Evolutionary conservation across 2,797 vertebrate genomes (phyloP), one percentile per base, ranked within the genome.

Genomic region (Tarsius wallacei): DNA sequence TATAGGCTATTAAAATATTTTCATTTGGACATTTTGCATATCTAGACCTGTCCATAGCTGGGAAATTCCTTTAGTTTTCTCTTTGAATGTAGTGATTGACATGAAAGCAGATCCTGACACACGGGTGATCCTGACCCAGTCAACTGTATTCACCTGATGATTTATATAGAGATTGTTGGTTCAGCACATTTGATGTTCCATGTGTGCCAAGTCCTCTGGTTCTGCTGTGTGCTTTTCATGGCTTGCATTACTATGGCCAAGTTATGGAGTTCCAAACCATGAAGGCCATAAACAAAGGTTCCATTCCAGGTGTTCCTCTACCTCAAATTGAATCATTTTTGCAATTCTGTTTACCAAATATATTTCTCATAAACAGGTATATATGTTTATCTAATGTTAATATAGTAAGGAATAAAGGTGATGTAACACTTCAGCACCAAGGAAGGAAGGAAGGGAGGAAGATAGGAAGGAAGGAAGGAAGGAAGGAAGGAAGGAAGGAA

Each of bases 51-150:
- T 81, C 33, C 36, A 33, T 94, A 59, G 66, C 68, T 96, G 53
- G 86, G 47, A 94, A 89, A 91, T 91, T 73, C 28, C 86, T 93
- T 91, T 96, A 61, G 22, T 92, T 86, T 86, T 90, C 61, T 96
- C 16, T 87, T 63, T 91, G 57, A 91, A 94, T 94, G 36, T 63
- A 26, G 31, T 94, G 42, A 74, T 92, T 96, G 36, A 77, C n/a
- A 33, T 84, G 53, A 64, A 95, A 61, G 31, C 74, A 92, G 24
- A 80, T 73, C 24, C 53, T 94, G 68, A 87, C 49, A 57, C 51
- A 51, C 33, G 93, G 31, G 31, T 93, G 84, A 87, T 82, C 68
- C 88, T 91, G 77, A 96, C 71, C 55, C 73, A 91, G 47, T 70
- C 10, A 12, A 87, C 22, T 90, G 10, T 86, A 66, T 87, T 91